Evolutionary conservation across 2,113 vertebrate species (phyloP), one percentile per base, ranked within the genome.

Genomic region (Rallus limicola): DNA sequence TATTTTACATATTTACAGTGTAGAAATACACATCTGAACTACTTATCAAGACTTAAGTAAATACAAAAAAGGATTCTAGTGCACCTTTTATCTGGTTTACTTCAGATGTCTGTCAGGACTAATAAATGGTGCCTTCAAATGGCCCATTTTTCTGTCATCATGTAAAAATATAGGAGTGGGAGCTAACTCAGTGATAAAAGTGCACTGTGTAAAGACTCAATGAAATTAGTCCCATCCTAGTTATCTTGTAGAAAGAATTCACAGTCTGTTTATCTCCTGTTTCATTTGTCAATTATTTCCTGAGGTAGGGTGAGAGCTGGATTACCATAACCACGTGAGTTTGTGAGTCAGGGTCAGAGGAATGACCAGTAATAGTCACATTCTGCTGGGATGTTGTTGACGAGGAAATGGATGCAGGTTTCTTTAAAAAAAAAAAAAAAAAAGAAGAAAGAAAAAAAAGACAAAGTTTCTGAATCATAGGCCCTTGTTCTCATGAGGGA

Each of bases 291-390:
- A 40, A 17, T 60, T 70, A 48, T 59, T 75, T 87, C 42, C 13
- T 76, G 11, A 26, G 5, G 13, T 15, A 17, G 10, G n/a, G 7
- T 68, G 72, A 31, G 4, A 0, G 1, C 16, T 50, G 25, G 10
- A 13, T 69, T 69, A 38, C 34, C 9, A 21, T 53, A 50, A 56
- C 12, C 2, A 1, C 0, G 2, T 69, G 20, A 23, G 42, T 55
- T 44, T 62, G 50, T 59, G 82, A 56, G 26, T 36, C 8, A 5
- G 23, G 9, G 28, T 36, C 10, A 33, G 55, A 56, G 33, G 25
- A 75, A 5, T 68, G 25, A 46, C 5, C 10, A 7, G 18, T 9
- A 70, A 59, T 42, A 4, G 2, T 16, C 25, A 64, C 11, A 36
- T 29, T 9, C 19, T 70, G 36, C 29, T 29, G n/a, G 25, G 62